A percentile compares a stretch with the other conserved stretches of the same genome.
These are phyloP conservation scores for Latheticus oryzae DNA, from an alignment of 2,888 invertebrate species.

Conservation along the genomic window DNA sequence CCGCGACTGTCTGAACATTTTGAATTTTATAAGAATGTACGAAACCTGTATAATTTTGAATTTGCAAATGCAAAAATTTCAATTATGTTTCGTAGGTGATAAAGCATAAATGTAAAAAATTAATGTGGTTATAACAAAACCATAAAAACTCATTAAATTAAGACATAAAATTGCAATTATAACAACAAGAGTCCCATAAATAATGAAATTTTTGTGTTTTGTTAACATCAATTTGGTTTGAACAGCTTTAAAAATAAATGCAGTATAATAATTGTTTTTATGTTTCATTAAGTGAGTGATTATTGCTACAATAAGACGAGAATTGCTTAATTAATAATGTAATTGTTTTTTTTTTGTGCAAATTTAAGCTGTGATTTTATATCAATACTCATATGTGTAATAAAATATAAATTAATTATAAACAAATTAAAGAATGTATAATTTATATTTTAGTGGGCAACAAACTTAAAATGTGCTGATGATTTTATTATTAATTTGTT, in stretches of 20 bases:
- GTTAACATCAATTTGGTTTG: conserved; percentile 35
- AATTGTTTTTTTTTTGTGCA: too few relatives aligned
- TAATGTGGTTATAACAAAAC: conserved; percentile 19
- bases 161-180: conserved; percentile 40
- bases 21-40: conserved; percentile 1
- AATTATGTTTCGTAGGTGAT: conserved; percentile 32
- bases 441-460: too few relatives aligned
- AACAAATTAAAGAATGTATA: too few relatives aligned
- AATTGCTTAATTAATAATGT: too few relatives aligned
- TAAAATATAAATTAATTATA: too few relatives aligned
- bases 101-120: conserved; percentile 33
- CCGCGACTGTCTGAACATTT: conserved; percentile 5
- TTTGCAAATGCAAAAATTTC: conserved; percentile 19
- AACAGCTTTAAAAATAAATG: conserved; percentile 33
- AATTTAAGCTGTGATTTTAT: too few relatives aligned
- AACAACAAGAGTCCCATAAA: conserved; percentile 35
- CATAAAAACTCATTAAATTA: conserved; percentile 39
- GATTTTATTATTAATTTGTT: too few relatives aligned
- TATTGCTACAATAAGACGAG: conserved; percentile 23
- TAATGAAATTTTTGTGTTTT: conserved; percentile 38
- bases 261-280: conserved; percentile 37
- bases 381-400: too few relatives aligned
- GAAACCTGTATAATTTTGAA: conserved; percentile 28
- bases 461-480: too few relatives aligned
- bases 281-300: conserved; percentile 31